These are phyloP conservation scores for Oscheius onirici DNA, from an alignment of 2,888 invertebrate species.

Conservation along the genomic window DNA sequence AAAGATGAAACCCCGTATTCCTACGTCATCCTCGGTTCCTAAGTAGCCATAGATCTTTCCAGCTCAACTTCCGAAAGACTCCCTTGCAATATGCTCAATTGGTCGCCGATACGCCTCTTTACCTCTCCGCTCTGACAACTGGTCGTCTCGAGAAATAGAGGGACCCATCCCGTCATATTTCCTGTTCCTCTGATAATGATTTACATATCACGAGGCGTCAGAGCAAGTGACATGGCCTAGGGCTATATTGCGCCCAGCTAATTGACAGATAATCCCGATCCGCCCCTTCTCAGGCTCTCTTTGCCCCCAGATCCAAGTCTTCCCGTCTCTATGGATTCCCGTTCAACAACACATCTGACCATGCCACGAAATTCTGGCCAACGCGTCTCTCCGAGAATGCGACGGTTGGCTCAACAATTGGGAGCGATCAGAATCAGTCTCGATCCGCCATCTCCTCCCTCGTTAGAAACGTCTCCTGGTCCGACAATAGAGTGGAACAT, in stretches of 20 bases:
- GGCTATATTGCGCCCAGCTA: slow-evolving; percentile 23
- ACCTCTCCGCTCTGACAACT: neutral
- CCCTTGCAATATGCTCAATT: neutral
- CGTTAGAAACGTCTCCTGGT: slow-evolving; percentile 39
- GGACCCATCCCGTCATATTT: slow-evolving; percentile 1
- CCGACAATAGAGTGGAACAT: neutral
- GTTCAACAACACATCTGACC: neutral
- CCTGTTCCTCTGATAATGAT: slow-evolving; percentile 13
- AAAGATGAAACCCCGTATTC: no score
- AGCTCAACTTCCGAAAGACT: neutral
- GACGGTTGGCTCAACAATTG: slow-evolving; percentile 61
- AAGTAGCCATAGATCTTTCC: no score
- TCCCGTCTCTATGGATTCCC: slow-evolving; percentile 27
- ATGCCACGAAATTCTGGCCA: slow-evolving; percentile 6
- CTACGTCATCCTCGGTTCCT: no score
- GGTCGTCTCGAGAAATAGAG: neutral
- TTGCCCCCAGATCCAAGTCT: neutral
- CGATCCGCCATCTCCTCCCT: slow-evolving; percentile 57
- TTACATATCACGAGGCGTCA: neutral
- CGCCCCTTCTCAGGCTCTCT: slow-evolving; percentile 12
- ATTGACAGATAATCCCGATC: slow-evolving; percentile 25
- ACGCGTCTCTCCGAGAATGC: slow-evolving; percentile 50
- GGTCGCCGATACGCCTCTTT: slow-evolving; percentile 2
- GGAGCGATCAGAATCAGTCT: slow-evolving; percentile 63
- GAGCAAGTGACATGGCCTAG: neutral